Evolutionary conservation across 2,888 invertebrate genomes (phyloP).

Genomic region (Tridacna crocea): DNA sequence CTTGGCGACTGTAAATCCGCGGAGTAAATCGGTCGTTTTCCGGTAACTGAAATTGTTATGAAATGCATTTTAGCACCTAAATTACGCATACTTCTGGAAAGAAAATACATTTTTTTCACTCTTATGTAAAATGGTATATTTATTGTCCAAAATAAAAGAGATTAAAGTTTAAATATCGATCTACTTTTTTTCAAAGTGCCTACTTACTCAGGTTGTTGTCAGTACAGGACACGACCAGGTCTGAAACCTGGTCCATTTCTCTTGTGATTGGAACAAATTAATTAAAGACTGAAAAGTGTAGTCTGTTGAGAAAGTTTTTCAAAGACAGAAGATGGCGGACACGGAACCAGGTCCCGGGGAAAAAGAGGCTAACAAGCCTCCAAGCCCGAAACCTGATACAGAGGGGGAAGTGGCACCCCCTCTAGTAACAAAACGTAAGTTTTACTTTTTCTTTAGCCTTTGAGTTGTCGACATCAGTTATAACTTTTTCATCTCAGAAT

Average conservation of each 20-base stretch:
- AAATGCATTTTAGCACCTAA: too few species aligned
- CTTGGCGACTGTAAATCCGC: slow-evolving; percentile 43
- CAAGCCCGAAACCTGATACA: slow-evolving; percentile 81
- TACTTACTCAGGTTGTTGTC: neutral
- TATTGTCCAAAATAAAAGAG: too few species aligned
- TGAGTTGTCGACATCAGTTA: neutral
- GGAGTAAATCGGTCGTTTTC: slow-evolving; percentile 10
- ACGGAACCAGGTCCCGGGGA: slow-evolving; percentile 75
- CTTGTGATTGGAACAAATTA: neutral
- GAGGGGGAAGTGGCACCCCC: slow-evolving; percentile 80
- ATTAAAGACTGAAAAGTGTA: slow-evolving; percentile 6
- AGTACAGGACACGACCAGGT: slow-evolving; percentile 2
- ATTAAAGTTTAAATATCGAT: neutral
- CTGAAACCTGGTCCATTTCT: neutral
- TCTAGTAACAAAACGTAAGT: slow-evolving; percentile 77
- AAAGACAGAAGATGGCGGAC: slow-evolving; percentile 66
- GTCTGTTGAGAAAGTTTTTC: neutral
- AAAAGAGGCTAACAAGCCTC: slow-evolving; percentile 80
- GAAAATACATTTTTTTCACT: too few species aligned
- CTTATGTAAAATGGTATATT: too few species aligned
- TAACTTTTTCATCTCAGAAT: neutral
- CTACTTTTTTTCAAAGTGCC: slow-evolving; percentile 31
- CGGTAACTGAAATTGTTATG: neutral
- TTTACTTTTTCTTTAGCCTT: neutral
- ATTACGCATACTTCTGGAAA: too few species aligned